A percentile compares a stretch with the other conserved stretches of the same genome.
These are phyloP conservation scores for Meteorus cinctellus DNA, from an alignment of 2,888 invertebrate species.

Conservation along the genomic window DNA sequence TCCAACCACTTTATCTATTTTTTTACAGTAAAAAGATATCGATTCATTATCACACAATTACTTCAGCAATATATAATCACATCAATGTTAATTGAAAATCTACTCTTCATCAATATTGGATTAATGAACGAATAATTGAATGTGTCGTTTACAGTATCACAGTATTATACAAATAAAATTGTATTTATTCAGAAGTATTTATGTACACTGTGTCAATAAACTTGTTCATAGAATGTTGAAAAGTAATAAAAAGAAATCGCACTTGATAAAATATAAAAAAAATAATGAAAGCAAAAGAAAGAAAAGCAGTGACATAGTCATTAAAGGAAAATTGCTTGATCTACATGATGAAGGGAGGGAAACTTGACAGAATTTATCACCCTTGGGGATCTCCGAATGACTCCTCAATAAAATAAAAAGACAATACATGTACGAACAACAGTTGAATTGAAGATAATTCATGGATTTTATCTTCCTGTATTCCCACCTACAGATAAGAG, in stretches of 20 bases:
- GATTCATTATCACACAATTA: conserved; percentile 6
- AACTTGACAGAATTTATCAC: neutral
- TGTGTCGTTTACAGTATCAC: neutral
- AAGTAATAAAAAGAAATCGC: neutral
- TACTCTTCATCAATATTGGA: neutral
- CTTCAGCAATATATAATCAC: neutral
- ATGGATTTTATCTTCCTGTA: neutral
- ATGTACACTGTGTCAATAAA: neutral
- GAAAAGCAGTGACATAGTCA: neutral
- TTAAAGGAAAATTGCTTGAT: conserved; percentile 7
- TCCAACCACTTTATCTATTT: neutral
- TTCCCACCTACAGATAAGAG: neutral
- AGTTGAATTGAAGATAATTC: neutral
- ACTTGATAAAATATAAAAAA: neutral
- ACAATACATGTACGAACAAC: neutral
- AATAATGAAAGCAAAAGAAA: neutral
- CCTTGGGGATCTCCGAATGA: neutral
- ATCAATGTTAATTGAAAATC: neutral
- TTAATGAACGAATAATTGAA: neutral
- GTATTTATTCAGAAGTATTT: neutral
- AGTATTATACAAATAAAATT: neutral
- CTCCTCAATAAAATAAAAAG: neutral
- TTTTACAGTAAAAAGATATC: neutral
- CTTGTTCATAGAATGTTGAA: neutral
- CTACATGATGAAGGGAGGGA: neutral